phyloP scores from a whole-genome alignment of 2,888 invertebrate species.

The Mycalesis mineus region DNA sequence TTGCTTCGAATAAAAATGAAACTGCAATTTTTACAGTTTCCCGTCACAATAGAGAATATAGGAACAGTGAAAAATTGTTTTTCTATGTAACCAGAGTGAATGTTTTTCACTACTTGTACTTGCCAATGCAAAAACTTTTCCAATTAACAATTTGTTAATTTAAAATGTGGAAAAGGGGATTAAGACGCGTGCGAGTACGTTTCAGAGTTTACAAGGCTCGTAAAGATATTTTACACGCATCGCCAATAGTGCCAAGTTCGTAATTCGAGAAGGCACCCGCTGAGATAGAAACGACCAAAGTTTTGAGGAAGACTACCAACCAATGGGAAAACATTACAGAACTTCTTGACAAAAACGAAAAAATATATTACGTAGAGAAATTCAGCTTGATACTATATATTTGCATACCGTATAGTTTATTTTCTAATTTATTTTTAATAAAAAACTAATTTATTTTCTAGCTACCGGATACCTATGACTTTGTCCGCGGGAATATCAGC shows the following conservation, averaged over 20 bases:
- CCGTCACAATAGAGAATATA: conserved; percentile 7
- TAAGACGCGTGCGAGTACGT: conserved; percentile 47
- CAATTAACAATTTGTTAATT: conserved; percentile 71
- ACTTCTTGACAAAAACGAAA: conserved; percentile 66
- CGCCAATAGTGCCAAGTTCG: conserved; percentile 63
- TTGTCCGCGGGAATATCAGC: too few species aligned
- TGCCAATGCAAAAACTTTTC: conserved; percentile 51
- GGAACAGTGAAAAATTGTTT: conserved; percentile 38
- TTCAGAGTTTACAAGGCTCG: conserved; percentile 56
- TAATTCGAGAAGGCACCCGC: conserved; percentile 62
- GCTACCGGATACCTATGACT: too few species aligned
- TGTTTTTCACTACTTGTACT: conserved; percentile 39
- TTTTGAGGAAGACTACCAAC: conserved; percentile 59
- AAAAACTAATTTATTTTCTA: too few species aligned
- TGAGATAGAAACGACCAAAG: conserved; percentile 67
- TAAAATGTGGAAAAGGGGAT: conserved; percentile 44
- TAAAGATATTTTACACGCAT: conserved; percentile 72
- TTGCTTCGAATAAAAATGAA: conserved; percentile 3
- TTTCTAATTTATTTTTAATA: too few species aligned
- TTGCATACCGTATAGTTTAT: not conserved
- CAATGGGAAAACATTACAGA: conserved; percentile 71
- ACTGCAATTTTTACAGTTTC: conserved; percentile 5
- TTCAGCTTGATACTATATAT: not conserved
- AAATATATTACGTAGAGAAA: conserved; percentile 40
- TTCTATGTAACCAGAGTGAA: conserved; percentile 30